Base-by-base conservation (phyloP, 35 echinoderm and acorn worm genomes). In the Strongylocentrotus purpuratus region DNA sequence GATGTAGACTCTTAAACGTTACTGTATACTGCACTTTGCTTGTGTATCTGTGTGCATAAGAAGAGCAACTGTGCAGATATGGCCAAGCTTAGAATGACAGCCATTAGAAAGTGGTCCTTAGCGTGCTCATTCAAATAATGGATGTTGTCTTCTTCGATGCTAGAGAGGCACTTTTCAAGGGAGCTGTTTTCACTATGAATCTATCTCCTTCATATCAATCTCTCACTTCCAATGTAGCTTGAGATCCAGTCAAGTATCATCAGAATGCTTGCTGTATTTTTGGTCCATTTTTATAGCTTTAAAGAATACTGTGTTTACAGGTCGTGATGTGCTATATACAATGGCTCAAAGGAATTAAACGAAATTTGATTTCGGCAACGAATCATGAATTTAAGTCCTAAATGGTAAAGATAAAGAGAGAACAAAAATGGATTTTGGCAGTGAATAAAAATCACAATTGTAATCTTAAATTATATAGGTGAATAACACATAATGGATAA, bases 81-180 rank as follows among this genome's bases (percentile, higher is more conserved):
- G 22, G 28, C 22, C n/a, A 28, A n/a, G 2, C 7, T 78, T 78
- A 78, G 4, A 4, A 78, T 78, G 65, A 7, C 65, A 78, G 22
- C 65, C 65, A 78, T 78, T 78, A 78, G 65, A 28, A 78, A 78
- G 65, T 78, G 65, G 65, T 78, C 65, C 18, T 78, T 78, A 78
- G 65, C 25, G 65, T 28, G 65, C 65, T 78, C 65, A 78, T 78
- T 78, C 65, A 22, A 78, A 78, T 78, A 78, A 78, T 78, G 65
- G 65, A 78, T 78, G 65, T 28, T 78, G 65, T 78, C 65, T 78
- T 78, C 65, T 78, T 28, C 22, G 22, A 78, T 78, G 65, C 65
- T n/a, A 78, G 65, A 25, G 65, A 78, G 65, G 65, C 65, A 78
- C 65, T 78, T 78, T 78, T 78, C 65, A 22, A n/a, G 65, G 65